Evolutionary conservation across 2,888 invertebrate species (phyloP).

Genomic region (Periphyllus acericola): DNA sequence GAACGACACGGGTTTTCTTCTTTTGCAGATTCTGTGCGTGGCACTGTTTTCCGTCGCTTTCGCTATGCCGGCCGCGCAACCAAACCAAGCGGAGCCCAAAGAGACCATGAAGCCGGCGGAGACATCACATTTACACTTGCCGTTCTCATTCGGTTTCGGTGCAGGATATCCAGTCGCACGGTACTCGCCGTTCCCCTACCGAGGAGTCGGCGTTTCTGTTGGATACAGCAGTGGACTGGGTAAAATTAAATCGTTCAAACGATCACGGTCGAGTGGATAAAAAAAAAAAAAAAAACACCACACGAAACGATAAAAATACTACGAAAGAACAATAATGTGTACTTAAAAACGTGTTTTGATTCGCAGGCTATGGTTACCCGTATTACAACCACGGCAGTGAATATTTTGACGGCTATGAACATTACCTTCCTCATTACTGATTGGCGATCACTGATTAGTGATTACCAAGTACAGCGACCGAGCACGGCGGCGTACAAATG

Average conservation of each 20-base stretch:
- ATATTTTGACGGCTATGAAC: neutral
- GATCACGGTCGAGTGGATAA: neutral
- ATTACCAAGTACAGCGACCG: neutral
- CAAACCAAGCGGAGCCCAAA: neutral
- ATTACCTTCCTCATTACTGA: neutral
- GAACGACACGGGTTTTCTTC: neutral
- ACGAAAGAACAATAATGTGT: neutral
- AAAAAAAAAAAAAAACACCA: neutral
- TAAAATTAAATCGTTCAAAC: neutral
- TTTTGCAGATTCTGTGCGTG: neutral
- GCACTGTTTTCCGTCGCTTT: constrained; percentile 6
- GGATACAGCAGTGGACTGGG: constrained; percentile 24
- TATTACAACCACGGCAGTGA: neutral
- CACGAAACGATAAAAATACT: neutral
- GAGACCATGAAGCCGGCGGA: constrained; percentile 32
- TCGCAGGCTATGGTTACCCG: neutral
- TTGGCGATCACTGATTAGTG: no score
- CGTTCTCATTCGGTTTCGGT: neutral
- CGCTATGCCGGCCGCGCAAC: neutral
- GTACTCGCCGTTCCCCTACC: neutral
- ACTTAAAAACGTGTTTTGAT: neutral
- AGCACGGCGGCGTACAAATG: neutral
- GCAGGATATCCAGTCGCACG: neutral
- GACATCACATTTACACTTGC: neutral
- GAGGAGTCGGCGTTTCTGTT: no score